Evolutionary conservation across 2,888 invertebrate species (phyloP), one percentile per base, ranked within the genome.

Genomic region (Stenurella melanura): DNA sequence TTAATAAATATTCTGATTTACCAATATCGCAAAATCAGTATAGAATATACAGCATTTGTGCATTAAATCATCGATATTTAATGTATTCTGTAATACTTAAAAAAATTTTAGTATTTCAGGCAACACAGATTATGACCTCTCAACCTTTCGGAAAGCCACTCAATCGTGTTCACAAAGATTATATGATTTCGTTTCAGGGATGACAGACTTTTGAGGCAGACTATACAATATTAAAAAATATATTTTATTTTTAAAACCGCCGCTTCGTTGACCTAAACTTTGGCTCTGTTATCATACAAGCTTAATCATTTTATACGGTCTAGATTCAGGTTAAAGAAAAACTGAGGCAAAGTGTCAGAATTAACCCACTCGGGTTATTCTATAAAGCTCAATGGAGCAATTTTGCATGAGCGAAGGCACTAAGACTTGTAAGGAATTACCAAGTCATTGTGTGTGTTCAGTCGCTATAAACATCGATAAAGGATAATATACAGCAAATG

Each of bases 371-470:
- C 63, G 61, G 34, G 18, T 72, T 19, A 34, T 19, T 34, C 61
- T 63, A 30, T 42, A 72, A 72, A 72, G 72, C 72, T 34, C 61
- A 61, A 72, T 60, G 72, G 63, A 72, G 63, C 72, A 72, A 72
- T 63, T 72, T 72, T 61, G 72, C 72, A 72, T 72, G 72, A 72
- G 72, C 72, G 72, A 54, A 61, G 63, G 63, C 72, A 72, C 72
- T 72, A 72, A 70, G 75, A 75, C 63, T 75, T 70, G 76, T 69
- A 74, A 80, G 81, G 80, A 80, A 80, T 80, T 80, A 80, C 80
- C 69, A 67, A 78, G 74, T 74, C 79, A 82, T 82, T 82, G 82
- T 82, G 80, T 80, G 78, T 82, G 80, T 78, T 80, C 78, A 80
- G 71, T 75, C 78, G 75, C 73, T 74, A 76, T 78, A 73, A 80